Evolutionary conservation across 2,113 vertebrate species (phyloP).

Genomic region (Varanus salvator): DNA sequence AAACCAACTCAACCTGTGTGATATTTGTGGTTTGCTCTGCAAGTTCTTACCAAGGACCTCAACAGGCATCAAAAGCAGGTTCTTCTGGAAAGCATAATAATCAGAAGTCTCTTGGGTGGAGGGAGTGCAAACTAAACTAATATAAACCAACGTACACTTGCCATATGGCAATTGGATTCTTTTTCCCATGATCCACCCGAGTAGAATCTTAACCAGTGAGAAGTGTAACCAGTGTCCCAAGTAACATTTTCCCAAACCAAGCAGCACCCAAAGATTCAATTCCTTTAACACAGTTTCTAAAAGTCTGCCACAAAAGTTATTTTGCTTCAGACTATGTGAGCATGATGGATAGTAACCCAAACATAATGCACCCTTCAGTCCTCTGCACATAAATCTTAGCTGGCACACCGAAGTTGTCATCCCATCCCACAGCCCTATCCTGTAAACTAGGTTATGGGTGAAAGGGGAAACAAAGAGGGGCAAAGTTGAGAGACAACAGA

Average conservation of each 20-base stretch:
- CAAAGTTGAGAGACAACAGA: background rate
- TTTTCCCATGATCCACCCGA: slow-evolving; percentile 19
- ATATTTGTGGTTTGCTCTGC: background rate
- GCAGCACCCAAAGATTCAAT: slow-evolving; percentile 31
- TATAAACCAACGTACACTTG: background rate
- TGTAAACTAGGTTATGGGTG: background rate
- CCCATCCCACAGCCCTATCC: background rate
- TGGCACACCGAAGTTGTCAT: background rate
- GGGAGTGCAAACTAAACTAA: background rate
- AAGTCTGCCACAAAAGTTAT: slow-evolving; percentile 39
- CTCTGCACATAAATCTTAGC: slow-evolving; percentile 55
- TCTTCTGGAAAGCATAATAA: background rate
- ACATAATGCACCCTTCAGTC: slow-evolving; percentile 52
- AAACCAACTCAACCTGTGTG: background rate
- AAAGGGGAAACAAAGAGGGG: background rate
- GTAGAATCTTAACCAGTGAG: background rate
- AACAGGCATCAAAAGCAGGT: background rate
- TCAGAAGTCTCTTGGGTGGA: background rate
- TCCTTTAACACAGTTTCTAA: slow-evolving; percentile 40
- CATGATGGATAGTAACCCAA: slow-evolving; percentile 51
- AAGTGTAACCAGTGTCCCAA: background rate
- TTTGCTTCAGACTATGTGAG: slow-evolving; percentile 53
- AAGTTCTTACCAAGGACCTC: background rate
- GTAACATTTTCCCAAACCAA: background rate
- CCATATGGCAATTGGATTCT: slow-evolving; percentile 1